phyloP scores from a whole-genome alignment of 1,140 invertebrate genomes.

The Aricia agestis region DNA sequence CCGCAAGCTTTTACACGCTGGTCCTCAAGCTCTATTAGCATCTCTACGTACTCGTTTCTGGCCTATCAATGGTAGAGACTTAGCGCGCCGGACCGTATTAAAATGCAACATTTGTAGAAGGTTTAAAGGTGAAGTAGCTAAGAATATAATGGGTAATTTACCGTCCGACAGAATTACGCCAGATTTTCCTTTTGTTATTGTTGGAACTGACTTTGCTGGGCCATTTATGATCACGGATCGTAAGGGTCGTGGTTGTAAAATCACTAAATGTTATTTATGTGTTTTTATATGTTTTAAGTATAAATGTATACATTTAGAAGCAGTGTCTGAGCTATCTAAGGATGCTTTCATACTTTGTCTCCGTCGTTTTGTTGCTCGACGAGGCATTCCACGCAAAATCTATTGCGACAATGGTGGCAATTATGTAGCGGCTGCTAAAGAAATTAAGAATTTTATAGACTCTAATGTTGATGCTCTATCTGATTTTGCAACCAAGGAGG shows the following conservation, averaged over 20 bases:
- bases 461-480: neutral
- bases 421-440: conserved; percentile 23
- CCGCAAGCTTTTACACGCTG: too few relatives aligned
- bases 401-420: conserved; percentile 27
- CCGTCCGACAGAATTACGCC: too few relatives aligned
- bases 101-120: too few relatives aligned
- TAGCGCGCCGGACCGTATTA: too few relatives aligned
- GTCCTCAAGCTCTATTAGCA: too few relatives aligned
- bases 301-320: too few relatives aligned
- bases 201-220: conserved; percentile 36
- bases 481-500: too few relatives aligned
- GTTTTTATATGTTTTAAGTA: conserved; percentile 29
- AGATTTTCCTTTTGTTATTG: neutral
- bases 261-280: conserved; percentile 34
- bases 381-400: conserved; percentile 23
- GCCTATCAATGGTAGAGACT: too few relatives aligned
- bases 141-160: too few relatives aligned
- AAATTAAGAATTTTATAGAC: conserved; percentile 24
- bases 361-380: conserved; percentile 24
- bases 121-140: too few relatives aligned
- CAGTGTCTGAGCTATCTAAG: neutral
- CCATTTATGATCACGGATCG: conserved; percentile 35
- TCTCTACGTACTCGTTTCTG: too few relatives aligned
- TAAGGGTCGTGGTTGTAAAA: conserved; percentile 31
- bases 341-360: conserved; percentile 34